Base-by-base conservation (phyloP, 2,797 vertebrate genomes). In the Urocyon cinereoargenteus region DNA sequence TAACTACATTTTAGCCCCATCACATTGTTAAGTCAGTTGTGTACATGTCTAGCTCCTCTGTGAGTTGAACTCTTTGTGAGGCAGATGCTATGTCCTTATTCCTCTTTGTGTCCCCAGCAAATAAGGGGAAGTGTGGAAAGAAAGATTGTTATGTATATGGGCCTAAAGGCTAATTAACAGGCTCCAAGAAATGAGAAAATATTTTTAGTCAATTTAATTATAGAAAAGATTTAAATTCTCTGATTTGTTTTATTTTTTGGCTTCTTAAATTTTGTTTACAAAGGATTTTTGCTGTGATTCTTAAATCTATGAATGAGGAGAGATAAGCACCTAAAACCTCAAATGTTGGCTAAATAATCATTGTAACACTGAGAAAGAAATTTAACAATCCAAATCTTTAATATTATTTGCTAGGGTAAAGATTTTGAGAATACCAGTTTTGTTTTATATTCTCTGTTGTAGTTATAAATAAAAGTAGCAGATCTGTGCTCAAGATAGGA, bases 381-480 rank as follows among this genome's bases (percentile, higher is more conserved):
- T 92, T 78, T 79, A 68, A 95, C 1, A 36, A 31, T 94, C 34
- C n/a, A 73, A 5, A 91, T 92, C 45, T 95, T 92, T 86, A 45
- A 45, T 45, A 62, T 77, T 97, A 77, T 75, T 90, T 87, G 40
- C 19, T 81, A 24, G 64, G 6, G 8, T 84, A 79, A 92, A 72
- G 61, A 21, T 86, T 82, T 96, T 92, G 53, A 90, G 55, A 70
- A 92, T 92, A 62, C 26, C 40, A 72, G 14, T 84, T 95, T 96
- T 79, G 68, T 92, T 95, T 92, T 61, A 92, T 21, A 87, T 95
- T 92, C 22, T 94, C 21, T 75, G 40, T 92, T 90, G 61, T 85
- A 26, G 93, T 89, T 93, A 45, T 86, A 93, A 96, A 64, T 94
- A 79, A 94, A 96, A 96, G 70, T 79, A 96, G 34, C 73, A 82